These are phyloP conservation scores for Calypte anna DNA, from an alignment of 2,113 vertebrate genomes.

Conservation along the genomic window DNA sequence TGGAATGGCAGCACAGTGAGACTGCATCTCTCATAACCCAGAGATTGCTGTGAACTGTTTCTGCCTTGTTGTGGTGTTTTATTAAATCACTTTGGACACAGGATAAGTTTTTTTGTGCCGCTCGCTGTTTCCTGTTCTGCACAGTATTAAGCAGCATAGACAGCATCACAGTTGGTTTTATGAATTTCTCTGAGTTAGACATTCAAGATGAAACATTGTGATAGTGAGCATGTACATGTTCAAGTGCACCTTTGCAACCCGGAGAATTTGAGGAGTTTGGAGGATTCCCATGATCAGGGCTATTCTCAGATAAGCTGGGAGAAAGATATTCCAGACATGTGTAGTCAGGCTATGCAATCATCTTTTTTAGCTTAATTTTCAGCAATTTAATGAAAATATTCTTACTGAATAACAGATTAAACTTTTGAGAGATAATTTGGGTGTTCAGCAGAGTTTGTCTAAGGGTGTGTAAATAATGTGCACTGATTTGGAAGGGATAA, in stretches of 20 bases:
- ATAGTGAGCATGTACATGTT: rapidly evolving
- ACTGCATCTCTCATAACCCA: background rate
- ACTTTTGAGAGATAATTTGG: background rate
- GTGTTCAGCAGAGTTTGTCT: background rate
- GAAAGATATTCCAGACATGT: background rate
- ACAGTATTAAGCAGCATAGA: background rate
- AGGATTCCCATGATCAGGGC: background rate
- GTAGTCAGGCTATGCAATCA: background rate
- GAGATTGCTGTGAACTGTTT: background rate
- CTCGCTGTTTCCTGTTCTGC: background rate
- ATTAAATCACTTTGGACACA: background rate
- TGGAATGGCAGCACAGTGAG: background rate
- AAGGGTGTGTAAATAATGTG: background rate
- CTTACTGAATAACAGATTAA: background rate
- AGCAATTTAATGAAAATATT: background rate
- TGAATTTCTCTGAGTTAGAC: background rate
- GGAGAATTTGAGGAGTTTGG: background rate
- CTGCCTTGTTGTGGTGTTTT: background rate
- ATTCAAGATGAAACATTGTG: background rate
- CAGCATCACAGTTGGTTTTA: background rate
- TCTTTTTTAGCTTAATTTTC: background rate
- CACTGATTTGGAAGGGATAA: background rate
- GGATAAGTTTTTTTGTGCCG: background rate
- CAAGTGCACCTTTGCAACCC: background rate
- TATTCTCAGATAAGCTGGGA: background rate